Conservation (phyloP, 1,140 invertebrate genomes). For the Diploscapter pachys region DNA sequence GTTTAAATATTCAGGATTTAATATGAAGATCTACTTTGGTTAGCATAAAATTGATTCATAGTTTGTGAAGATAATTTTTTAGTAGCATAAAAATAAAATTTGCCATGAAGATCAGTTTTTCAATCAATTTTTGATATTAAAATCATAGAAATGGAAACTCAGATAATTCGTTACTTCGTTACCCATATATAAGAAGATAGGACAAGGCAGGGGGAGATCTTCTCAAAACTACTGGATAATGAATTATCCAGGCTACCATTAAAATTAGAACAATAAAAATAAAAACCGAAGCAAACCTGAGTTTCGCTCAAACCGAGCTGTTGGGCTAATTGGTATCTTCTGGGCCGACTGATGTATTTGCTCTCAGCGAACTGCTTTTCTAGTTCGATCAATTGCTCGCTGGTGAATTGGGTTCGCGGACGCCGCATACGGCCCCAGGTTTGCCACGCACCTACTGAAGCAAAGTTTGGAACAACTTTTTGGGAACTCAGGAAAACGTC, state of each 20-base stretch:
- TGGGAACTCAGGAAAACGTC: background rate
- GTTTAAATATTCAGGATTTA: conserved; percentile 14
- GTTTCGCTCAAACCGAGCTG: conserved; percentile 95
- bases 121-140: too few relatives aligned
- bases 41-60: background rate
- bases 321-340: conserved; percentile 96
- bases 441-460: conserved; percentile 55
- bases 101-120: background rate
- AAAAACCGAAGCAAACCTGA: conserved; percentile 64
- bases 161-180: too few relatives aligned
- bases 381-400: conserved; percentile 90
- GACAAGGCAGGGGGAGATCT: background rate
- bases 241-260: background rate
- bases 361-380: conserved; percentile 98
- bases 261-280: background rate
- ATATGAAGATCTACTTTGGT: background rate
- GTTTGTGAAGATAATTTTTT: background rate
- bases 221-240: background rate
- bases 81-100: background rate
- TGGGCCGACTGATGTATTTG: conserved; percentile 95
- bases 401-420: conserved; percentile 94
- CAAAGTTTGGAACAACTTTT: background rate
- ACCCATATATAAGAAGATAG: background rate
- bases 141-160: too few relatives aligned
- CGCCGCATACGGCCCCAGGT: conserved; percentile 80